Base-by-base conservation (phyloP, 53 echinoderm and acorn worm species). In the Paracentrotus lividus region DNA sequence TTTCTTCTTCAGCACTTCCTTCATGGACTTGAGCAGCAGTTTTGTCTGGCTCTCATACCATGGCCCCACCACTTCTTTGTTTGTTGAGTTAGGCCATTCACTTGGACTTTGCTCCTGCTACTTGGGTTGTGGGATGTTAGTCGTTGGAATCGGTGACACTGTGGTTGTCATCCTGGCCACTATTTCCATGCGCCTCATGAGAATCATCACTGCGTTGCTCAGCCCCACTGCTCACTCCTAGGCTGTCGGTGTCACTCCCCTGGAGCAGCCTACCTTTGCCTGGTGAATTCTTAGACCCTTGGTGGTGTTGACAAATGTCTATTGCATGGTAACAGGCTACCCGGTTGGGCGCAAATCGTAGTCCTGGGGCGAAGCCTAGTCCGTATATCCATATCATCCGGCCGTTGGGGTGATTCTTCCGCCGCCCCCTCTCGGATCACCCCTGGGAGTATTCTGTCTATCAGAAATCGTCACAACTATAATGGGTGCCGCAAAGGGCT, bases 221-320 rank as follows among this genome's bases (percentile, higher is more conserved):
- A 86, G n/a, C 86, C n/a, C 86, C 1, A 86, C 54, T 86, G 86
- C 86, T 86, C 53, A 18, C 53, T 86, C 86, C 86, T 86, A 52
- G 86, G 54, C 86, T 86, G 78, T 43, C 42, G 45, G 2, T 77
- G 42, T 77, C 45, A 4, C 78, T 78, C 24, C n/a, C 78, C 45
- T 78, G 9, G 42, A 8, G 78, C 78, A 78, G 78, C 78, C 78
- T 78, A 78, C 78, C 78, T 78, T 78, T 13, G 78, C 78, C 78
- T 42, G 43, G 45, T 78, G 78, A 78, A 78, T 45, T n/a, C 15
- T 78, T 20, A 78, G 78, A 78, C 78, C 78, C 45, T 42, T 78
- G 78, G 43, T 78, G 78, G 42, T 78, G 78, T 78, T 20, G 18
- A 78, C n/a, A n/a, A 42, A 14, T 78, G 42, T 78, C 42, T 78